Conservation (phyloP, 2,113 vertebrate genomes). For the Dipodomys spectabilis region DNA sequence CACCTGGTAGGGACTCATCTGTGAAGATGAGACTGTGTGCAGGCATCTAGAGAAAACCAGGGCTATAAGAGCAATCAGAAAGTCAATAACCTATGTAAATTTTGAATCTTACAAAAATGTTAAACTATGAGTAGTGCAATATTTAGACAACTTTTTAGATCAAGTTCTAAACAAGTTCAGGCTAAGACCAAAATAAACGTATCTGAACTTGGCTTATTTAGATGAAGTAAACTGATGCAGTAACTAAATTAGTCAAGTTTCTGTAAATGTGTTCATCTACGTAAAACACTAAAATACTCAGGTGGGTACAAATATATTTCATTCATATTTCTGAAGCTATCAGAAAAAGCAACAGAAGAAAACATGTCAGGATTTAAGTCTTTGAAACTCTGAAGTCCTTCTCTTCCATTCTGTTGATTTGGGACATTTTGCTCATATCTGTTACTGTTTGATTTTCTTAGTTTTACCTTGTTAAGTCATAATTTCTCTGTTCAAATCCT, state of each 20-base stretch:
- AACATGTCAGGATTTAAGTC: not conserved
- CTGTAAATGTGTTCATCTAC: not conserved
- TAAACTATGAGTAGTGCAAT: not conserved
- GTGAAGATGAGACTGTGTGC: constrained; percentile 33
- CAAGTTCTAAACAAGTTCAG: not conserved
- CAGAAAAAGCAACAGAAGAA: not conserved
- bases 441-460: not conserved
- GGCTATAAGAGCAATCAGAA: constrained; percentile 54
- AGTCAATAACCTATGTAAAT: constrained; percentile 5
- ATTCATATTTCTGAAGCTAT: not conserved
- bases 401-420: not conserved
- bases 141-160: not conserved
- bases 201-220: not conserved
- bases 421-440: not conserved
- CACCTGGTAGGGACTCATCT: not conserved
- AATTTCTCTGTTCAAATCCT: not conserved
- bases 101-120: not conserved
- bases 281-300: not conserved
- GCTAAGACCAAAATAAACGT: not conserved
- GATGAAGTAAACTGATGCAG: not conserved
- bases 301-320: not conserved
- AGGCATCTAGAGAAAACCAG: constrained; percentile 55
- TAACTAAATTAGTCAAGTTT: not conserved
- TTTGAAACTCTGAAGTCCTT: not conserved
- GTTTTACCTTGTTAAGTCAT: not conserved